Evolutionary conservation across 1,140 invertebrate genomes (phyloP), one percentile per base, ranked within the genome.

Genomic region (Trichogramma pretiosum): DNA sequence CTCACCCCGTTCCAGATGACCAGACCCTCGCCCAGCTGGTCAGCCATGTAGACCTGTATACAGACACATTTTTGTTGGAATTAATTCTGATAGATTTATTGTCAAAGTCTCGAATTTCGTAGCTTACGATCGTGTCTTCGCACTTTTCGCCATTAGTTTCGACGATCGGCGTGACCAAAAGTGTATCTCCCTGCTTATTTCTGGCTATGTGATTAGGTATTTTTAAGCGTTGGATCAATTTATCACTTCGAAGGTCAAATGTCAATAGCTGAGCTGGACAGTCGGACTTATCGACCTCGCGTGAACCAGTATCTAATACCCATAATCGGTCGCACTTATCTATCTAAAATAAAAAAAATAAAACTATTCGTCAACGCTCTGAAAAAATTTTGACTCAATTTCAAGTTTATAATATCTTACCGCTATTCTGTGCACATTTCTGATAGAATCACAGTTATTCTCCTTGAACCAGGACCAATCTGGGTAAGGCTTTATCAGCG

Each of bases 51-150:
- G n/a, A 40, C 21, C 22, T 40, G 4, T 17, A 28, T 26, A 14
- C 16, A 5, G 16, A 34, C 9, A 34, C 5, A n/a, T n/a, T n/a
- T n/a, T n/a, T n/a, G n/a, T n/a, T n/a, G n/a, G n/a, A n/a, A n/a
- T n/a, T n/a, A n/a, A n/a, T n/a, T n/a, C n/a, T n/a, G n/a, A n/a
- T n/a, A n/a, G n/a, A n/a, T n/a, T n/a, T n/a, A n/a, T n/a, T n/a
- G n/a, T n/a, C n/a, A n/a, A n/a, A n/a, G n/a, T n/a, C n/a, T n/a
- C n/a, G n/a, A n/a, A n/a, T n/a, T n/a, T n/a, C n/a, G n/a, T n/a
- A 34, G 21, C 26, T 43, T 33, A 43, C 40, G 19, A 19, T 43
- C n/a, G 40, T 43, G 2, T 33, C n/a, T 33, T 43, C 40, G 14
- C 40, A 43, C 11, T 21, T 2, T 5, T 8, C 26, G 4, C 28